Base-by-base conservation (phyloP, 1,140 invertebrate genomes). In the Phymastichus coffea region DNA sequence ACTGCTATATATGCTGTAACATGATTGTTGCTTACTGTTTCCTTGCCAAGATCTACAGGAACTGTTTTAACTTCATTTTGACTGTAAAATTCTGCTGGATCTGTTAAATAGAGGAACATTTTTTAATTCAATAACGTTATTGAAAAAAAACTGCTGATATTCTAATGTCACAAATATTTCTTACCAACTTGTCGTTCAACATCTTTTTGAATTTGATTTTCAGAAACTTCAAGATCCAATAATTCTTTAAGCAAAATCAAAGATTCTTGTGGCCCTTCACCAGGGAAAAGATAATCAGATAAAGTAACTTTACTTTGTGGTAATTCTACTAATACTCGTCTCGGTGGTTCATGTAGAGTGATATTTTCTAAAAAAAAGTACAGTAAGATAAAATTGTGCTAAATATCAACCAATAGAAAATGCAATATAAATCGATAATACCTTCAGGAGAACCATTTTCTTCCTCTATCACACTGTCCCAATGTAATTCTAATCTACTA, bases 231-330 rank as follows among this genome's bases (percentile, higher is more conserved):
- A 15, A 92, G 70, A 72, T 89, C 88, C 22, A 93, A 72, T 40
- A 93, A 77, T 71, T 92, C 90, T 67, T 86, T 81, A 8, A 92
- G 82, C 1, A 89, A 87, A 26, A 86, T 81, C 37, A 90, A 75
- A 7, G 88, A 87, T 72, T 93, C 90, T 41, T 86, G 83, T 0
- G 86, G 82, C 2, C 86, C 87, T 79, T 94, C 91, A 7, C 91
- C 91, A 55, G 90, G 90, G 70, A 93, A 94, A 37, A 92, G 75
- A 75, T 94, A 94, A 75, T 93, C 91, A 49, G 88, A 92, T 7
- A 93, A 81, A 19, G 85, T 85, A 19, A 93, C 73, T 59, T 83
- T 80, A 26, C 83, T 85, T 22, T 84, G 79, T 25, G 85, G 84
- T 8, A 90, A 70, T 22, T 84, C 81, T 6, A 90, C 86, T 51